Base-by-base conservation (phyloP, 2,113 vertebrate genomes). In the Eurystomus gularis region DNA sequence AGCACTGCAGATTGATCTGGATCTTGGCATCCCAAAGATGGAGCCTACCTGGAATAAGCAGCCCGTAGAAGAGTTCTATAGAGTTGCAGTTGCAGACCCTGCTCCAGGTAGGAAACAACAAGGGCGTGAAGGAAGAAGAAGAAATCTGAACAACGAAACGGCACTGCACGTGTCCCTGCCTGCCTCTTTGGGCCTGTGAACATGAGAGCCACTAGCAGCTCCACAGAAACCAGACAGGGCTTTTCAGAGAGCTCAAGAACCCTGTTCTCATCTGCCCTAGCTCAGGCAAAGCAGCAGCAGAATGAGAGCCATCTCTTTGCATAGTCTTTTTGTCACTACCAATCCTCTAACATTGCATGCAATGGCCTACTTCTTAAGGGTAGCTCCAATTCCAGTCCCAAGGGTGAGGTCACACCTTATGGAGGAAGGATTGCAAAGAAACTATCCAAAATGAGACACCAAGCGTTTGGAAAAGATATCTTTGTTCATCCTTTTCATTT, bases 201-300 rank as follows among this genome's bases (percentile, higher is more conserved):
- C 25, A 5, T 23, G 16, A 51, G 9, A 90, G 35, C 40, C 42
- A 51, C 49, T 11, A 51, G 16, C 44, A 90, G 29, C 55, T 40
- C 55, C 3, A 3, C 37, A 37, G 31, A 71, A 64, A 49, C 10
- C 17, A 9, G 26, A 33, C 6, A 1, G 0, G 26, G 29, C 37
- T 54, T 49, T 37, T 42, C 42, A 64, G 42, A 42, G 35, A 37
- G 17, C 35, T 44, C 31, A 57, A 17, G 15, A 48, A 16, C 28
- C 10, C 48, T 54, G 11, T 26, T 69, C 31, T 42, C 25, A 48
- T 54, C n/a, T 70, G 17, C 11, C 17, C 17, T 52, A 39, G 31
- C 66, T 52, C 42, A 76, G 23, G 23, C 3, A 33, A 39, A 33
- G 17, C 28, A 60, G 21, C 12, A 60, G 23, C 19, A 65, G 37